phyloP scores from a whole-genome alignment of 2,113 vertebrate species.

The Martes martes region DNA sequence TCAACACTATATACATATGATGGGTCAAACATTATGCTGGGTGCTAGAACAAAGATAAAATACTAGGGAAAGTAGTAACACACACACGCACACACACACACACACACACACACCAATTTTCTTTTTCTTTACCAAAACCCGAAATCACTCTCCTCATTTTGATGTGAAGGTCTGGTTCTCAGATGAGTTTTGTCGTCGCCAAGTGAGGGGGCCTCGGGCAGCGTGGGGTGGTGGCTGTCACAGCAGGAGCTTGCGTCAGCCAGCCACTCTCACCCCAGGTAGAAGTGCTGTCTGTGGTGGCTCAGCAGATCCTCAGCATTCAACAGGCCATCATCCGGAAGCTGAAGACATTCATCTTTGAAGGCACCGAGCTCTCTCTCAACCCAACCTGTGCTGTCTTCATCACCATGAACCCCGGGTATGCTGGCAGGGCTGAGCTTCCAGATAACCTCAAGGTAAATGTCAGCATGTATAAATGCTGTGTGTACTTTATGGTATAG shows the following conservation, averaged over 20 bases:
- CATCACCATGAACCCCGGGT: conserved; percentile 97
- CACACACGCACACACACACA: neutral
- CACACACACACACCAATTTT: neutral
- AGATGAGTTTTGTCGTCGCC: neutral
- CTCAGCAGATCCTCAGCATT: conserved; percentile 94
- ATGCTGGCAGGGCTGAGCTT: conserved; percentile 92
- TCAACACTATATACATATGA: neutral
- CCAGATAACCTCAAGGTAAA: conserved; percentile 96
- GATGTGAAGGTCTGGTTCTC: neutral
- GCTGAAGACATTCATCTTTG: conserved; percentile 90
- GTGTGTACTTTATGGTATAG: neutral
- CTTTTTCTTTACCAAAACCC: neutral
- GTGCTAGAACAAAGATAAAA: neutral
- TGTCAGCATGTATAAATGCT: neutral
- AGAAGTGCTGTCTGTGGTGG: conserved; percentile 95
- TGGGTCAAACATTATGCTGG: neutral
- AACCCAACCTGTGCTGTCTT: conserved; percentile 94
- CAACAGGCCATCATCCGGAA: conserved; percentile 91
- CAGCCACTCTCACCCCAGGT: conserved; percentile 80
- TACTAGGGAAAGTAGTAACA: neutral
- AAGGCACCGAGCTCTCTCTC: conserved; percentile 92
- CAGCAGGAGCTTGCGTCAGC: neutral
- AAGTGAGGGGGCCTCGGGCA: neutral
- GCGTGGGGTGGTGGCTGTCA: neutral
- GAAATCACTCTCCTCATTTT: neutral